Base-by-base conservation (phyloP, 2,113 vertebrate species). In the Camelus bactrianus region DNA sequence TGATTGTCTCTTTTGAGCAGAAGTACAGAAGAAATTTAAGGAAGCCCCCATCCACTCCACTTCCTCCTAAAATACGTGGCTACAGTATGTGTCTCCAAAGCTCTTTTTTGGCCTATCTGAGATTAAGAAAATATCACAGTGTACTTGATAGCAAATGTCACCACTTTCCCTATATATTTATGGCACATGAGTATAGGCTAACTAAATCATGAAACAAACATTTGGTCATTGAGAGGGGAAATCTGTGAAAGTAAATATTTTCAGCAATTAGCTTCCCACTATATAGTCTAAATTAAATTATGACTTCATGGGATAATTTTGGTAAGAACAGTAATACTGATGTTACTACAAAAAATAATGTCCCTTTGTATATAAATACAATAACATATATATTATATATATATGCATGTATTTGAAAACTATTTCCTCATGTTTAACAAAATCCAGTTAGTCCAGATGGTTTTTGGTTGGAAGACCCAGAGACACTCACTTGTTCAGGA, bases 201-300 rank as follows among this genome's bases (percentile, higher is more conserved):
- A 93, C 38, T 91, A 93, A 93, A 54, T 42, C 48, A 35, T 50
- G 42, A 89, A 60, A 62, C 58, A 97, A 69, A 83, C 22, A 75
- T 73, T 72, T 58, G 50, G 26, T 81, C 30, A 76, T 79, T 65
- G 83, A 52, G 28, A 62, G 14, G 91, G 50, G 35, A 89, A 89
- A 84, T 67, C 72, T 73, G 20, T 67, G 38, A 81, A 42, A 42
- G 38, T 42, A 42, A 42, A 5, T 42, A 42, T 42, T 42, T 42
- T 42, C 38, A 42, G 38, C 38, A 76, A 81, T 94, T 82, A 32
- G 26, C 14, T 35, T 87, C 48, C 54, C 65, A 83, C 54, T 56
- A 32, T 67, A 30, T 75, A n/a, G 69, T 91, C 11, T 70, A 80
- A 67, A 89, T 65, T 86, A 35, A 73, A 76, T 58, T 93, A 83